Conservation (phyloP, 2,888 invertebrate genomes). For the Proisotoma minuta region DNA sequence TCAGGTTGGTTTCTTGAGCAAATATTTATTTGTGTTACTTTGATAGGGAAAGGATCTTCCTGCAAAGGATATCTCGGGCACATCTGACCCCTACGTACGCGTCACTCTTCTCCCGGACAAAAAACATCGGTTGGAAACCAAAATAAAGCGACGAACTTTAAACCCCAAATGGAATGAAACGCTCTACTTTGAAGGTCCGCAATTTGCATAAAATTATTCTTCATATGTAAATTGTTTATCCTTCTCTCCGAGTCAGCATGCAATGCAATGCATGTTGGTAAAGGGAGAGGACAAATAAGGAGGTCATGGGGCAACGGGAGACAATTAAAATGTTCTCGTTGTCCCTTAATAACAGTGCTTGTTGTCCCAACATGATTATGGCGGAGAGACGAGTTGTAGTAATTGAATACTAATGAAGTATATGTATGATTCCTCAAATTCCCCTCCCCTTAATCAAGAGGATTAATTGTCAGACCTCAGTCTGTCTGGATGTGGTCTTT, state of each 20-base stretch:
- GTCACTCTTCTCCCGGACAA: constrained; percentile 86
- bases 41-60: constrained; percentile 86
- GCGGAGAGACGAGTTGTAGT: background rate
- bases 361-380: background rate
- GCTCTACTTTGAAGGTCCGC: constrained; percentile 78
- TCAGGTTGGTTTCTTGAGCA: too few species aligned
- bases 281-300: too few species aligned
- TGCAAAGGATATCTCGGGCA: constrained; percentile 85
- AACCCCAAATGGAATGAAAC: constrained; percentile 93
- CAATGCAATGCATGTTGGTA: too few species aligned
- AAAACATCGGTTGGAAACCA: constrained; percentile 85
- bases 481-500: too few species aligned
- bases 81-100: constrained; percentile 85
- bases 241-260: too few species aligned
- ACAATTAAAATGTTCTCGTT: too few species aligned
- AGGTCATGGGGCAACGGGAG: too few species aligned
- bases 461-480: too few species aligned
- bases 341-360: too few species aligned
- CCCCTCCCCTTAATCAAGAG: too few species aligned
- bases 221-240: too few species aligned
- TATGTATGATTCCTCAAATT: too few species aligned
- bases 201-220: constrained; percentile 56
- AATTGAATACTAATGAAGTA: background rate
- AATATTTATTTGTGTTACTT: background rate
- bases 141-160: constrained; percentile 82